Evolutionary conservation across 1,140 invertebrate species (phyloP).

Genomic region (Melipona quadrifasciata): DNA sequence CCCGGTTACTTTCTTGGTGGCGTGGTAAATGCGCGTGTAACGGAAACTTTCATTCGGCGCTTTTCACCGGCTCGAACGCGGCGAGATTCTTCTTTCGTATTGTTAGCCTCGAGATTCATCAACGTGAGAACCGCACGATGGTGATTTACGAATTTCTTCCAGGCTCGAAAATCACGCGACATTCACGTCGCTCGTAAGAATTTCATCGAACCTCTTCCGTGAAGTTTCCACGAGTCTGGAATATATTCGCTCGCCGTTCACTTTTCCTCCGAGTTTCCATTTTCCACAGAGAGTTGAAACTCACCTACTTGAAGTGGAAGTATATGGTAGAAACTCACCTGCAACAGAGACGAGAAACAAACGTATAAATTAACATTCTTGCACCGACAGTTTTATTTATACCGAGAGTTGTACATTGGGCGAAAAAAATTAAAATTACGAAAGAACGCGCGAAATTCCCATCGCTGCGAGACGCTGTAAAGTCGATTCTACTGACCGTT

Average conservation of each 20-base stretch:
- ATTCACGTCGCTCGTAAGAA: too few species aligned
- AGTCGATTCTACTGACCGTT: background rate
- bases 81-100: background rate
- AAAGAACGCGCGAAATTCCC: background rate
- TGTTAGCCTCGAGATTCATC: background rate
- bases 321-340: constrained; percentile 43
- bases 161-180: background rate
- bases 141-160: background rate
- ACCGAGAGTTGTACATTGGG: too few species aligned
- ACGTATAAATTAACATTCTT: background rate
- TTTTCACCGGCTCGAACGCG: background rate
- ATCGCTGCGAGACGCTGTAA: background rate
- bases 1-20: background rate
- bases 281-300: background rate
- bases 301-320: background rate
- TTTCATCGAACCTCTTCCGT: too few species aligned
- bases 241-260: constrained; percentile 38
- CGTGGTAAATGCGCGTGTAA: background rate
- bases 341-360: constrained; percentile 43
- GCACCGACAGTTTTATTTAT: too few species aligned
- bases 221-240: too few species aligned
- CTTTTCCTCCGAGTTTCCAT: background rate
- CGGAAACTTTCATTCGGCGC: background rate
- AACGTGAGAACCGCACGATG: background rate
- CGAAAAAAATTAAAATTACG: too few species aligned